Evolutionary conservation across 2,113 vertebrate genomes (phyloP).

Genomic region (Psilopsiagon aurifrons): DNA sequence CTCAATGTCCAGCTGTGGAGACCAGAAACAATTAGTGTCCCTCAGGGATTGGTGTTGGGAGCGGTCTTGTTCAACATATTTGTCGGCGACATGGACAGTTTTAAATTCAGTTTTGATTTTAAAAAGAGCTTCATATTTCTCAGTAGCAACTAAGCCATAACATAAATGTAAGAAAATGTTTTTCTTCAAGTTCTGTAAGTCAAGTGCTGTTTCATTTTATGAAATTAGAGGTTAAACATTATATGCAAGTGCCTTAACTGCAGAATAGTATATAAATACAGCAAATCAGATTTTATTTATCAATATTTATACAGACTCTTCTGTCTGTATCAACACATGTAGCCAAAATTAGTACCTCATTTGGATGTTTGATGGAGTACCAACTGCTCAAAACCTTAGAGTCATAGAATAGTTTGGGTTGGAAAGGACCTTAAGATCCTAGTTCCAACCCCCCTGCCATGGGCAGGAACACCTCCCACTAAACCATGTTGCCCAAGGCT

Average conservation of each 20-base stretch:
- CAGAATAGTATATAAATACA: neutral
- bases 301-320: neutral
- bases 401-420: no score
- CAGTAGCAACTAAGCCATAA: neutral
- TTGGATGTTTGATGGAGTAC: neutral
- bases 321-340: neutral
- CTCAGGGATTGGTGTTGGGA: no score
- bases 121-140: no score
- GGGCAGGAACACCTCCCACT: no score
- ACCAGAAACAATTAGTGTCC: no score
- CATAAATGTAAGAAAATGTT: neutral
- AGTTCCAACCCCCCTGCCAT: no score
- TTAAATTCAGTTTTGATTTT: no score
- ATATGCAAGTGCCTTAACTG: neutral
- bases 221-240: neutral
- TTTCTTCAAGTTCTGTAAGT: neutral
- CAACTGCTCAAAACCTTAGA: neutral
- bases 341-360: neutral
- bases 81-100: no score
- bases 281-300: neutral
- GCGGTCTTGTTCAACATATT: no score
- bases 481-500: no score
- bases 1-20: no score
- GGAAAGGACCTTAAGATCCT: no score
- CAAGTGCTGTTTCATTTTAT: fast-evolving